A percentile compares a stretch with the other conserved stretches of the same genome.
Conservation (phyloP, 2,797 vertebrate species). For the Apogon talboti region DNA sequence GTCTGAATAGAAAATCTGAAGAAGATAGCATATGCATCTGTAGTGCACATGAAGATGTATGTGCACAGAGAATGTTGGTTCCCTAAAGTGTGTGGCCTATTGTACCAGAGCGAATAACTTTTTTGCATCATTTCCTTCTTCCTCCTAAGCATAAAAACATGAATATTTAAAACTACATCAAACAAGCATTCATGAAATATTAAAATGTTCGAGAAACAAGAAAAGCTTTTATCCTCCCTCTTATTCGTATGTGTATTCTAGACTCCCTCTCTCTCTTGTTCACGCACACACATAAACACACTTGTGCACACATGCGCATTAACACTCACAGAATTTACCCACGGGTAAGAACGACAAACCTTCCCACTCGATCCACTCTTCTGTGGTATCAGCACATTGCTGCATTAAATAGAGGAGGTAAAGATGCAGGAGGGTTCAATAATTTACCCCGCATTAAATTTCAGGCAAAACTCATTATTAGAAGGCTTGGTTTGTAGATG, state of each 20-base stretch:
- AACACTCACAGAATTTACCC: conserved; percentile 59
- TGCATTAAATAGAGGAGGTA: conserved; percentile 52
- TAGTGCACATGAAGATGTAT: conserved; percentile 33
- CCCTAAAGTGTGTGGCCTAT: conserved; percentile 44
- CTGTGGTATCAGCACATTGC: conserved; percentile 70
- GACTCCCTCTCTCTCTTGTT: conserved; percentile 34
- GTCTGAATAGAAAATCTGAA: conserved; percentile 50
- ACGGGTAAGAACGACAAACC: conserved; percentile 58
- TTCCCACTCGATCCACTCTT: conserved; percentile 49
- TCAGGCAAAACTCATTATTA: conserved; percentile 44
- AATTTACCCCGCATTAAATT: conserved; percentile 59
- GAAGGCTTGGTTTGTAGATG: conserved; percentile 36
- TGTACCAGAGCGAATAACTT: conserved; percentile 57
- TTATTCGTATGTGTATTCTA: conserved; percentile 60
- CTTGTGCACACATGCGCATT: conserved; percentile 31
- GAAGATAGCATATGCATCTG: conserved; percentile 30
- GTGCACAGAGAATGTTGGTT: conserved; percentile 25
- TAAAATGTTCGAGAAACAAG: conserved; percentile 80
- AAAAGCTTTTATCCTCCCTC: conserved; percentile 78
- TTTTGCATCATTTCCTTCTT: conserved; percentile 74
- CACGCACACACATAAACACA: conserved; percentile 26
- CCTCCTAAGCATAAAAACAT: conserved; percentile 80
- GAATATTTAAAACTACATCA: conserved; percentile 85
- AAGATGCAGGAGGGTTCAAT: conserved; percentile 53
- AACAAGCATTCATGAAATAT: conserved; percentile 84